Evolutionary conservation across 2,797 vertebrate genomes (phyloP).

Genomic region (Pangasius mekongensis): DNA sequence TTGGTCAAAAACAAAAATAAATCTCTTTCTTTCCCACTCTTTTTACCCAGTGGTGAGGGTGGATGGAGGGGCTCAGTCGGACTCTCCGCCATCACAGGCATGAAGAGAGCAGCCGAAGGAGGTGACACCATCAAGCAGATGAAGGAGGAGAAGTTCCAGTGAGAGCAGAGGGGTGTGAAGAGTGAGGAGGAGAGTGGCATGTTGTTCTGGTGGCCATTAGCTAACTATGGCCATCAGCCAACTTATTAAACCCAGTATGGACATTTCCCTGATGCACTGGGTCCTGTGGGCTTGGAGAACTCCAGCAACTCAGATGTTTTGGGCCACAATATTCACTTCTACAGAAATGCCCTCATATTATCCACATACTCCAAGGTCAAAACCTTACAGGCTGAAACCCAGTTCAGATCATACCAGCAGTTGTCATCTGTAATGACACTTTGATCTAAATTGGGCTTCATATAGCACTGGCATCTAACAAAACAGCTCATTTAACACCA

Average conservation of each 20-base stretch:
- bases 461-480: slow-evolving; percentile 23
- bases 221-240: slow-evolving; percentile 16
- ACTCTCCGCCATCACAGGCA: slow-evolving; percentile 77
- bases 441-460: slow-evolving; percentile 43
- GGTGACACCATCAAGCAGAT: slow-evolving; percentile 64
- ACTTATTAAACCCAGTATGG: slow-evolving; percentile 31
- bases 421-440: slow-evolving; percentile 24
- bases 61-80: slow-evolving; percentile 78
- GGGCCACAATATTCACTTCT: slow-evolving; percentile 35
- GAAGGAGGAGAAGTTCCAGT: slow-evolving; percentile 41
- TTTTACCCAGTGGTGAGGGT: slow-evolving; percentile 74
- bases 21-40: not conserved
- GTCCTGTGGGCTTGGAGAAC: slow-evolving; percentile 43
- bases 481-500: slow-evolving; percentile 20
- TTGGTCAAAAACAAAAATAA: not conserved
- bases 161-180: slow-evolving; percentile 18
- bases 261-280: slow-evolving; percentile 40
- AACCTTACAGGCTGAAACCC: slow-evolving; percentile 32
- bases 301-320: slow-evolving; percentile 23
- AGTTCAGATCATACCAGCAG: slow-evolving; percentile 39
- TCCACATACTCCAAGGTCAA: slow-evolving; percentile 2
- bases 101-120: slow-evolving; percentile 81
- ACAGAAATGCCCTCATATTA: slow-evolving; percentile 28
- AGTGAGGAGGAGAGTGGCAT: slow-evolving; percentile 17
- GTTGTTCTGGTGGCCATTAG: slow-evolving; percentile 30